These are phyloP conservation scores for Melopsittacus undulatus DNA, from an alignment of 2,797 vertebrate genomes.

Conservation along the genomic window DNA sequence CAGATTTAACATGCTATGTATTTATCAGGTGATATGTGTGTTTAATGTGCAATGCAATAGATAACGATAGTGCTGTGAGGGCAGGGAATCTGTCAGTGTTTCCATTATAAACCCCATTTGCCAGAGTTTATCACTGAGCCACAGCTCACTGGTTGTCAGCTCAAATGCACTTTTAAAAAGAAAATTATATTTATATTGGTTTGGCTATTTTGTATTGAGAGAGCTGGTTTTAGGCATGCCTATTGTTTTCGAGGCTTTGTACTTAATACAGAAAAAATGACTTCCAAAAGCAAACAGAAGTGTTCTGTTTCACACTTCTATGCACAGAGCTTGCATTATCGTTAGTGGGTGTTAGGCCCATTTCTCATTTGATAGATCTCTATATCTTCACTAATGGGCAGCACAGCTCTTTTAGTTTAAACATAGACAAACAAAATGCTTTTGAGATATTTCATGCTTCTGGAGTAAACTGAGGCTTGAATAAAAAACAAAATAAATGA, in stretches of 20 bases:
- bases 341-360: background rate
- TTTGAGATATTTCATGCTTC: background rate
- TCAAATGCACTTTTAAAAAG: background rate
- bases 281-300: background rate
- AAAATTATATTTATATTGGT: constrained; percentile 37
- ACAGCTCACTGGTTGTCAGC: constrained; percentile 32
- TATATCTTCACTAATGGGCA: background rate
- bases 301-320: background rate
- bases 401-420: background rate
- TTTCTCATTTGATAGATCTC: constrained; percentile 9
- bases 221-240: background rate
- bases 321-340: background rate
- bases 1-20: constrained; percentile 63
- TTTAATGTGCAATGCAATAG: constrained; percentile 63
- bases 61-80: constrained; percentile 43
- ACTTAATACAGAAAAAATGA: background rate
- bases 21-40: constrained; percentile 66
- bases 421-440: background rate
- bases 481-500: background rate
- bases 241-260: background rate
- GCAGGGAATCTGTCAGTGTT: constrained; percentile 54
- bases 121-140: constrained; percentile 49
- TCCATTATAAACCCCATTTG: constrained; percentile 54
- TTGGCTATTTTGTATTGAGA: background rate
- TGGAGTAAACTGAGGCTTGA: background rate